These are phyloP conservation scores for Cybosia mesomella DNA, from an alignment of 2,888 invertebrate species.

Conservation along the genomic window DNA sequence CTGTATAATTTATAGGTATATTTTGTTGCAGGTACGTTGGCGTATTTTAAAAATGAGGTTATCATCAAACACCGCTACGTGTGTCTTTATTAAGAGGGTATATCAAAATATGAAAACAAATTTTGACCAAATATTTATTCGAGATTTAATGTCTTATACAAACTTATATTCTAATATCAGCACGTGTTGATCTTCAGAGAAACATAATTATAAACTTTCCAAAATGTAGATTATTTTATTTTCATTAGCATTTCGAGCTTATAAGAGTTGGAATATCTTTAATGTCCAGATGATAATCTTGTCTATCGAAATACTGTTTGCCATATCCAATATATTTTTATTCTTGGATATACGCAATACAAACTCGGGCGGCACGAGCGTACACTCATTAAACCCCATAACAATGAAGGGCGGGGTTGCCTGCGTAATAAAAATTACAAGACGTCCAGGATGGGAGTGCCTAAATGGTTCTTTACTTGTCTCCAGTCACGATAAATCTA, in stretches of 20 bases:
- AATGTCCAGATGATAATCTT: conserved; percentile 18
- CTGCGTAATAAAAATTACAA: conserved; percentile 81
- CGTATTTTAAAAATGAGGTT: conserved; percentile 1
- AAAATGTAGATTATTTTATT: conserved; percentile 24
- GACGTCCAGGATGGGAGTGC: conserved; percentile 81
- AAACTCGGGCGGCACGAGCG: conserved; percentile 62
- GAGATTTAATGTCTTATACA: not conserved
- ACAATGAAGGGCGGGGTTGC: conserved; percentile 83
- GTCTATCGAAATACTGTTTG: conserved; percentile 37
- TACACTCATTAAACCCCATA: conserved; percentile 75
- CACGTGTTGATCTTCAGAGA: conserved; percentile 6
- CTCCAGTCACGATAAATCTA: conserved; percentile 65
- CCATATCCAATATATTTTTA: conserved; percentile 51
- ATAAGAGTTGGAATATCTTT: conserved; percentile 18
- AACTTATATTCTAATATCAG: not conserved
- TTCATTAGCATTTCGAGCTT: conserved; percentile 11
- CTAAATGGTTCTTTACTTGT: conserved; percentile 73
- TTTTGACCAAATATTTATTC: not conserved
- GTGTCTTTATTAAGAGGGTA: not conserved
- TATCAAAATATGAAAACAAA: too few relatives aligned
- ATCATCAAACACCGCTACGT: conserved; percentile 2
- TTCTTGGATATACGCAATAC: conserved; percentile 52
- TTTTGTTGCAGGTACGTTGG: conserved; percentile 63
- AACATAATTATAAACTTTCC: conserved; percentile 4
- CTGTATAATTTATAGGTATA: conserved; percentile 19